Percentiles rank a stretch among this genome's conserved stretches.
Evolutionary conservation across 2,797 vertebrate species (phyloP).

Genomic region (Babyrousa celebensis): DNA sequence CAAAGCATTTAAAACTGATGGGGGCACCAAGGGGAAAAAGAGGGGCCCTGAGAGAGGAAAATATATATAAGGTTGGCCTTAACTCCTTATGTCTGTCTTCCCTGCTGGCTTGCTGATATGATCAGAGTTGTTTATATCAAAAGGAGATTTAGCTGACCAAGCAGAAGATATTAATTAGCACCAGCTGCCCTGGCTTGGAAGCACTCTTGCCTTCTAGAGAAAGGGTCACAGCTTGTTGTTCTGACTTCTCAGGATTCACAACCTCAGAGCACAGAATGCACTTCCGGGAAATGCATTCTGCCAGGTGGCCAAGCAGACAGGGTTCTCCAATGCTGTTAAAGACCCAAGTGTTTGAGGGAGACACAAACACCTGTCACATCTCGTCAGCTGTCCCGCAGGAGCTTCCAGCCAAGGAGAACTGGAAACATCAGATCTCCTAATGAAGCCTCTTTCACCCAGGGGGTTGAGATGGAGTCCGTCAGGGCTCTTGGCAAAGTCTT

Average conservation of each 20-base stretch:
- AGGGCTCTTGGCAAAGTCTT: not conserved
- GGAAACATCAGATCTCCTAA: accelerated
- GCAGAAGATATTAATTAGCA: not conserved
- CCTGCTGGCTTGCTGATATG: not conserved
- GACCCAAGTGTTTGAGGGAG: not conserved
- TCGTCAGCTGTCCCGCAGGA: not conserved
- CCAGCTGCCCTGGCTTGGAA: not conserved
- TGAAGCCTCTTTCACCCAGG: not conserved
- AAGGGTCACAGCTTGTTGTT: not conserved
- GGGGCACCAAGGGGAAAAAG: not conserved
- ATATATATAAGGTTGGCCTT: accelerated
- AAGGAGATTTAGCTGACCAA: not conserved
- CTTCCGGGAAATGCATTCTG: not conserved
- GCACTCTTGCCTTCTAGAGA: not conserved
- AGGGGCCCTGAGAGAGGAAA: not conserved
- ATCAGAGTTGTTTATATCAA: not conserved
- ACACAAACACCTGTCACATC: not conserved
- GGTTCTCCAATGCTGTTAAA: not conserved
- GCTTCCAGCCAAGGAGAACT: not conserved
- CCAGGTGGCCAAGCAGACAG: accelerated
- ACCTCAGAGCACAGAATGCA: not conserved
- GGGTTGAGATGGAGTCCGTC: not conserved
- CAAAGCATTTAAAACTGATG: not conserved
- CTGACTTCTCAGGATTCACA: not conserved
- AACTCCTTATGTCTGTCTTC: not conserved